Evolutionary conservation across 2,888 invertebrate genomes (phyloP), one percentile per base, ranked within the genome.

Genomic region (Ichneumoninae sp.): DNA sequence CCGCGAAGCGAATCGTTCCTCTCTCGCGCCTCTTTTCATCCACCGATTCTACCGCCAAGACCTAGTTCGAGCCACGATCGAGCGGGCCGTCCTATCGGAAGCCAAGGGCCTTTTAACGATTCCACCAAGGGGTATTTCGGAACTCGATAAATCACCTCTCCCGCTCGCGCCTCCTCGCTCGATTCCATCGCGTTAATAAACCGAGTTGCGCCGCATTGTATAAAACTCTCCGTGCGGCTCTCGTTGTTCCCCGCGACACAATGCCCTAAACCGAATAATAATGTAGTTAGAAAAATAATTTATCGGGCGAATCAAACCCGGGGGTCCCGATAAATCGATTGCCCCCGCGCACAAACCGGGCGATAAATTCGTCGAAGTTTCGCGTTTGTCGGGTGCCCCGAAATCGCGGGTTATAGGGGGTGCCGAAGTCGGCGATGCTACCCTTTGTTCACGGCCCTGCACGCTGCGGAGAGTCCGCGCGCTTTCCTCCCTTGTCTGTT

Each of bases 131-230:
- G 85, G 83, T 88, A 90, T 90, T 92, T 90, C 89, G 89, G 88
- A 89, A 89, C 88, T 86, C 89, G 87, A 92, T 93, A 93, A 92
- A 93, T 93, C 93, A 93, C 89, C 80, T 44, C 75, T 40, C 77
- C 26, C 88, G 85, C 88, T 77, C 71, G 65, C 40, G 68, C 70
- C 78, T 86, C 88, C 88, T 33, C 89, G 89, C 88, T 88, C 89
- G 89, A 91, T 89, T 88, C 88, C 88, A 87, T 83, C 30, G 63
- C 13, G 33, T 63, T 63, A 63, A 47, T 47, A 47, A 47, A 16
- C 44, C 66, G 40, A 40, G 66, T 66, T 36, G 10, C 8, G 8
- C 36, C 5, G 44, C 40, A 66, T 66, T 40, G 40, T 66, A 47
- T 47, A 40, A 66, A 36, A 40, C 66, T 36, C 36, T n/a, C 40